These are phyloP conservation scores for Torymus texanus DNA, from an alignment of 2,888 invertebrate species.

Conservation along the genomic window DNA sequence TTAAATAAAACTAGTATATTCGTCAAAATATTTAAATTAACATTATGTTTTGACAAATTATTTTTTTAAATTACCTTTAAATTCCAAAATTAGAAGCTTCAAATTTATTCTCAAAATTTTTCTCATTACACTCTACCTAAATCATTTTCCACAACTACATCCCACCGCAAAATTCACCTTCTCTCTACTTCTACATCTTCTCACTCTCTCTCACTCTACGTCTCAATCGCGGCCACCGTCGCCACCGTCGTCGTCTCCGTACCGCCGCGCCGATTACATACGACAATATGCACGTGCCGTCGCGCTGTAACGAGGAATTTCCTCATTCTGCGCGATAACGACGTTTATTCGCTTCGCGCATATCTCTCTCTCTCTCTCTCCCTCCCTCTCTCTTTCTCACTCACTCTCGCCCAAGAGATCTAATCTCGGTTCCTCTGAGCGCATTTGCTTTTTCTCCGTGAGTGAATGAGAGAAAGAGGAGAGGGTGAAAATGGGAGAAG, in stretches of 20 bases:
- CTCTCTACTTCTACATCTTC: too few species aligned
- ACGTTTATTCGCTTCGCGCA: conserved; percentile 51
- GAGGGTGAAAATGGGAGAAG: neutral
- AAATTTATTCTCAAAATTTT: too few species aligned
- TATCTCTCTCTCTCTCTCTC: conserved; percentile 10
- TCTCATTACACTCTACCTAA: too few species aligned
- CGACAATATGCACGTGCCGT: conserved; percentile 51
- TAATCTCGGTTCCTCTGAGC: conserved; percentile 45
- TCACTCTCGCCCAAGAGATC: conserved; percentile 13
- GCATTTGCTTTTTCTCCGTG: neutral
- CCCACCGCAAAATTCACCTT: too few species aligned
- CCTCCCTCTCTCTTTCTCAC: neutral
- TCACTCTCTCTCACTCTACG: too few species aligned
- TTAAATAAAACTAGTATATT: too few species aligned
- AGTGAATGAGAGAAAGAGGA: conserved; percentile 8
- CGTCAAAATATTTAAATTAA: too few species aligned
- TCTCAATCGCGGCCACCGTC: neutral
- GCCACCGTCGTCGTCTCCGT: neutral
- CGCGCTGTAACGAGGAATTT: conserved; percentile 61
- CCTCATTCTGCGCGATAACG: conserved; percentile 59
- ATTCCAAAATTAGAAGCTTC: too few species aligned
- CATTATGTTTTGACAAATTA: too few species aligned
- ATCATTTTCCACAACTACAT: too few species aligned
- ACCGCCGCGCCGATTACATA: conserved; percentile 22
- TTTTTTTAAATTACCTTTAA: too few species aligned